Conservation (phyloP, 1,140 invertebrate species). For the Drosophila nasuta region DNA sequence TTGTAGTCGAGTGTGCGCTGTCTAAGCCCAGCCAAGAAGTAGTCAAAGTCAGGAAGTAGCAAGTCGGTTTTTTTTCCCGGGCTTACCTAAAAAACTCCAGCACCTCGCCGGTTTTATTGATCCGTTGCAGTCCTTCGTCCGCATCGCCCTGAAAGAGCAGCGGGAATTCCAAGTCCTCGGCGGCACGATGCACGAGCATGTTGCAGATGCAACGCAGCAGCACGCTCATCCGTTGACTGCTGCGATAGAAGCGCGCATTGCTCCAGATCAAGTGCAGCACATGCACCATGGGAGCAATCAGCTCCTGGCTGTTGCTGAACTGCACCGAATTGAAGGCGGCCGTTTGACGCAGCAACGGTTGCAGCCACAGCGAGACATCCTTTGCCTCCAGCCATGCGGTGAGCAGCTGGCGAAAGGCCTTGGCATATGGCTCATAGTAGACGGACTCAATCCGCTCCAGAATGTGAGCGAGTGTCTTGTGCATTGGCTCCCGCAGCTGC, state of each 20-base stretch:
- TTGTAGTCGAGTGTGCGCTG: conserved; percentile 69
- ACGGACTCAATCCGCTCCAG: conserved; percentile 90
- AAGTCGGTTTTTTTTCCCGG: not conserved
- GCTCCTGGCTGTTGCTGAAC: conserved; percentile 87
- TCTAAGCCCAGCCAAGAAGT: conserved; percentile 10
- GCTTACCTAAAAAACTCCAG: conserved; percentile 75
- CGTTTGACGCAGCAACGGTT: conserved; percentile 86
- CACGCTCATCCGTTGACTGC: conserved; percentile 90
- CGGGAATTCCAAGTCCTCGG: conserved; percentile 85
- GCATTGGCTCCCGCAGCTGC: conserved; percentile 91
- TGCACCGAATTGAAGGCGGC: conserved; percentile 89
- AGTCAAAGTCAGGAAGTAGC: not conserved
- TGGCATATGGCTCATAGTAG: conserved; percentile 90
- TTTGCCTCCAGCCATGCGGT: conserved; percentile 88
- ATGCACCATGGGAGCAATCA: conserved; percentile 89
- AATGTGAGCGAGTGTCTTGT: conserved; percentile 92
- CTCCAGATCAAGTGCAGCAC: conserved; percentile 94
- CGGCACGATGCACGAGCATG: conserved; percentile 88
- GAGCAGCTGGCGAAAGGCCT: conserved; percentile 88
- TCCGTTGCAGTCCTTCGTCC: conserved; percentile 78
- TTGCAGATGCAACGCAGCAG: conserved; percentile 91
- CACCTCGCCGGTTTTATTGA: conserved; percentile 68
- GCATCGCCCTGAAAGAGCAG: conserved; percentile 89
- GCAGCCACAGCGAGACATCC: conserved; percentile 89
- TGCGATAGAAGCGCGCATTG: conserved; percentile 93